Evolutionary conservation across 2,797 vertebrate genomes (phyloP), one percentile per base, ranked within the genome.

Genomic region (Muscicapa striata): DNA sequence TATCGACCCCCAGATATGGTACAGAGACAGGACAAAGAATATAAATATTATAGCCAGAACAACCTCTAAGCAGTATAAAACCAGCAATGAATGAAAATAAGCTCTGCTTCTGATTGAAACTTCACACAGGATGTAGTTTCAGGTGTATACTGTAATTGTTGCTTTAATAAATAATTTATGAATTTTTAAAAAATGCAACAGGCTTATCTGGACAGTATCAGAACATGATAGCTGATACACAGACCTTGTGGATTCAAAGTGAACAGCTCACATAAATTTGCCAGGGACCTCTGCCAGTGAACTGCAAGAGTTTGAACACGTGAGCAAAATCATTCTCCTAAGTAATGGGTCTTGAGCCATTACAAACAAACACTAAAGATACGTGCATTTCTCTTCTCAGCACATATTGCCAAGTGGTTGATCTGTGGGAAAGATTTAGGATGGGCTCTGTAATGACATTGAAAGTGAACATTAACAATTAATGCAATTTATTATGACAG

Each of bases 401-500:
- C 59, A 82, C 6, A 22, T 13, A 30, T 21, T 90, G 66, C 59
- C 84, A 77, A 68, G 51, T 58, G 27, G 38, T 72, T 55, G 30
- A 72, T 77, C 54, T 51, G 18, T 36, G 29, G 69, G 49, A 92
- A 85, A 48, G 46, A 59, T 63, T 89, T 70, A 57, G 67, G 46
- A 29, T 43, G 30, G 55, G 18, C 55, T 90, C 94, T 59, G 52
- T 68, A 87, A 80, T 61, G 72, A 75, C 51, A 48, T 21, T 43
- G 70, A 92, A 77, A 92, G 46, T 20, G 52, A 87, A 58, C 94
- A 97, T 97, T 95, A 96, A 96, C 93, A 93, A 96, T 96, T 96
- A 93, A 97, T 96, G 94, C 82, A 96, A 94, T 96, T 95, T 68
- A 95, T 97, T 95, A 95, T 91, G 58, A 83, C 90, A 72, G 75